Evolutionary conservation across 2,888 invertebrate species (phyloP).

Genomic region (Aspidiotus rigidus): DNA sequence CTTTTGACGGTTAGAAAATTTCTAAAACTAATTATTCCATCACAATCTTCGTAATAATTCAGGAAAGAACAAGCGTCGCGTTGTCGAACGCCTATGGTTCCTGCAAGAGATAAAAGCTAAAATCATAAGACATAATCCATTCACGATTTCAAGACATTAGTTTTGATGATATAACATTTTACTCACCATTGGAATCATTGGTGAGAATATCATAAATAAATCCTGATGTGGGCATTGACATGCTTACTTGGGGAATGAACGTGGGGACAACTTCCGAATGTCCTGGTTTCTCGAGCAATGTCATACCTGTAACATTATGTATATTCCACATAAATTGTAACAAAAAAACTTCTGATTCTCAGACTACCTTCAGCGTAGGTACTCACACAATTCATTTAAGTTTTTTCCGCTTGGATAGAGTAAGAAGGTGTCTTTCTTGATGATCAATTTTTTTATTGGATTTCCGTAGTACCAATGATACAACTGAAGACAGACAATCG

Average conservation of each 20-base stretch:
- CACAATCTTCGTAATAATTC: neutral
- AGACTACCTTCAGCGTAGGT: too few relatives aligned
- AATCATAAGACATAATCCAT: too few relatives aligned
- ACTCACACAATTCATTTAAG: slow-evolving; percentile 23
- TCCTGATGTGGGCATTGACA: neutral
- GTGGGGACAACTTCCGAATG: neutral
- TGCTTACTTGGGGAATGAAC: neutral
- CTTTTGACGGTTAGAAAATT: slow-evolving; percentile 10
- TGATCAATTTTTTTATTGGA: neutral
- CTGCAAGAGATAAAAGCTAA: neutral
- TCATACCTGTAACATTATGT: neutral
- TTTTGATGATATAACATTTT: neutral
- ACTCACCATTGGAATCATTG: neutral
- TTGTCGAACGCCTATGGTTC: slow-evolving; percentile 18
- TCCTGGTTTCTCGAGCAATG: neutral
- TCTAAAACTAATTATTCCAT: neutral
- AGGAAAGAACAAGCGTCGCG: slow-evolving; percentile 22
- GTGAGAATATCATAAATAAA: slow-evolving; percentile 1
- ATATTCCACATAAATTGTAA: neutral
- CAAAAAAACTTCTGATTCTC: neutral
- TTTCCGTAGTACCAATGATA: slow-evolving; percentile 31
- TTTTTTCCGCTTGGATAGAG: slow-evolving; percentile 19
- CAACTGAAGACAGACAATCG: neutral
- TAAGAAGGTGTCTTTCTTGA: slow-evolving; percentile 5
- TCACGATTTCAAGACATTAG: too few relatives aligned